These are phyloP conservation scores for Crax fasciolata DNA, from an alignment of 2,797 vertebrate genomes.

Conservation along the genomic window DNA sequence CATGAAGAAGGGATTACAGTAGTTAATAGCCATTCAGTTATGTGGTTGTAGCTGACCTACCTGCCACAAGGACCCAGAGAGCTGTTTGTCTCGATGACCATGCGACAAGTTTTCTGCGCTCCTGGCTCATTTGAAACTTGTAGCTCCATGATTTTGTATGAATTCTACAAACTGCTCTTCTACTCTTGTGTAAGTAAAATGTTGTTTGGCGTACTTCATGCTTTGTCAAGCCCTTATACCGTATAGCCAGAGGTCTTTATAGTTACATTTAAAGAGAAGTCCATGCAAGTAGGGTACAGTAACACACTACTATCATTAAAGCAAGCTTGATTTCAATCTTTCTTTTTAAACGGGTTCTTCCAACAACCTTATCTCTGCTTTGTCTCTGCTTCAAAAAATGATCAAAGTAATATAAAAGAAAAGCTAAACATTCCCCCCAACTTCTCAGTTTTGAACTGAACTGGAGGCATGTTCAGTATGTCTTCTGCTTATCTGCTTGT, in stretches of 20 bases:
- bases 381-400: constrained; percentile 41
- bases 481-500: constrained; percentile 44
- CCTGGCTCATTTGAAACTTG: not conserved
- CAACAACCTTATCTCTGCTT: constrained; percentile 44
- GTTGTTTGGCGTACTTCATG: not conserved
- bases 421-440: not conserved
- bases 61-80: not conserved
- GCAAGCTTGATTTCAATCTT: constrained; percentile 38
- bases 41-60: not conserved
- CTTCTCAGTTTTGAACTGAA: constrained; percentile 26
- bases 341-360: not conserved
- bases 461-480: not conserved
- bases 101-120: not conserved
- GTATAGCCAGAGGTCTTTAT: not conserved
- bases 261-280: not conserved
- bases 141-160: not conserved
- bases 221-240: not conserved
- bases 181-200: not conserved
- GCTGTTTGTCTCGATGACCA: not conserved
- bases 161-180: not conserved
- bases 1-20: not conserved
- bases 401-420: constrained; percentile 52
- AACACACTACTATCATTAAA: not conserved
- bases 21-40: not conserved
- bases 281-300: not conserved